Evolutionary conservation across 2,113 vertebrate species (phyloP).

Genomic region (Lampris megalopsis): DNA sequence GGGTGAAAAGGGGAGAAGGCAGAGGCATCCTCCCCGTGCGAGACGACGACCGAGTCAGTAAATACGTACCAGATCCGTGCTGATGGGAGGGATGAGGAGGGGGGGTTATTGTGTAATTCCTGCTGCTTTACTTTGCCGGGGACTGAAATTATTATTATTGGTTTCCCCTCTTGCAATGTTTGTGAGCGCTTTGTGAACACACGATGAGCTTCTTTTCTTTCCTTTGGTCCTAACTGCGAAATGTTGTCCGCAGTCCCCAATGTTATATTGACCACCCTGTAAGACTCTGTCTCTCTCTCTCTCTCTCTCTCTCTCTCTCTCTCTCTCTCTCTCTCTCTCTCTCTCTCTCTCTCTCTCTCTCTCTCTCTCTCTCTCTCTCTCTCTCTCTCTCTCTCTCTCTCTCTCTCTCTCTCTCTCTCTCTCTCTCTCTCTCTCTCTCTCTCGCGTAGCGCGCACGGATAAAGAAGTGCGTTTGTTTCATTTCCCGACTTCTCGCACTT

Average conservation of each 20-base stretch:
- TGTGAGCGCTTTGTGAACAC: background rate
- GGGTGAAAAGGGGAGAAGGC: background rate
- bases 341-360: too few species aligned
- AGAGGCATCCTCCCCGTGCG: background rate
- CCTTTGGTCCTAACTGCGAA: too few species aligned
- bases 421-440: too few species aligned
- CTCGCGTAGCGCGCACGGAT: too few species aligned
- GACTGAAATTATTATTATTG: background rate
- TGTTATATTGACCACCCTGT: too few species aligned
- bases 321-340: too few species aligned
- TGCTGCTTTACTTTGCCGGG: background rate
- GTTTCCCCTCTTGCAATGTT: background rate
- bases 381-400: too few species aligned
- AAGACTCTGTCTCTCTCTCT: too few species aligned
- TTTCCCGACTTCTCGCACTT: background rate
- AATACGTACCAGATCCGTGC: conserved; percentile 13
- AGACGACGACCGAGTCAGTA: background rate
- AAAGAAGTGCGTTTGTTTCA: background rate
- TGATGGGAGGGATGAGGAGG: conserved; percentile 13
- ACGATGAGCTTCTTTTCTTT: background rate
- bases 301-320: too few species aligned
- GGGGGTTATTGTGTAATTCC: conserved; percentile 26
- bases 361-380: too few species aligned
- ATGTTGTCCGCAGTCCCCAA: too few species aligned
- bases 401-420: too few species aligned